Evolutionary conservation across 2,888 invertebrate species (phyloP).

Genomic region (Epinotia bilunana): DNA sequence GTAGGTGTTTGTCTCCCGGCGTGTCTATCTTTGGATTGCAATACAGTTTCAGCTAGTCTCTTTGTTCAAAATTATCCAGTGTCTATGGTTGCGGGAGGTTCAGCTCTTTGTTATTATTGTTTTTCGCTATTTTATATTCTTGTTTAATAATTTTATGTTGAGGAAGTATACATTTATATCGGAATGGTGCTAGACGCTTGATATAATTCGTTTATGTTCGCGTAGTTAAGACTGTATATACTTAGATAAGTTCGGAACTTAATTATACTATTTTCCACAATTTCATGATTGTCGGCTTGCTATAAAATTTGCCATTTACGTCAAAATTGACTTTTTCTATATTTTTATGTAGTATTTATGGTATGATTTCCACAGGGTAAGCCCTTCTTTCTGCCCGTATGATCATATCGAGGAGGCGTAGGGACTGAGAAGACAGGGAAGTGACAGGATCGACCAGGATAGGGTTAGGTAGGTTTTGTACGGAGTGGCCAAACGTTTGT

Average conservation of each 20-base stretch:
- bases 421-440: constrained; percentile 81
- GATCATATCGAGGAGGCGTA: constrained; percentile 70
- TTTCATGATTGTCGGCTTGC: constrained; percentile 60
- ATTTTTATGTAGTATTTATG: constrained; percentile 53
- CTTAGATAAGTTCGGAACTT: constrained; percentile 60
- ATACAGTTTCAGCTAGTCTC: constrained; percentile 77
- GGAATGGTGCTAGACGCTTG: constrained; percentile 83
- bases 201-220: constrained; percentile 71
- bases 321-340: constrained; percentile 42
- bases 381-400: constrained; percentile 64
- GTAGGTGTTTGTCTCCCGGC: constrained; percentile 65
- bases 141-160: constrained; percentile 81
- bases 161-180: constrained; percentile 78
- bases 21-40: constrained; percentile 70
- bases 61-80: constrained; percentile 75
- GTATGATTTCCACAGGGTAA: constrained; percentile 72
- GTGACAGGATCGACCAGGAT: constrained; percentile 70
- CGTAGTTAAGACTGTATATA: constrained; percentile 59
- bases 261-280: constrained; percentile 38
- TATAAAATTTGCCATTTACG: constrained; percentile 71
- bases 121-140: constrained; percentile 64
- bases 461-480: constrained; percentile 78
- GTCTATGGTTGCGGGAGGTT: constrained; percentile 57
- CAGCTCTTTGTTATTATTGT: constrained; percentile 65
- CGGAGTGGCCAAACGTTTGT: constrained; percentile 70